Conservation (phyloP, 1,140 invertebrate species). For the Odontomachus brunneus region DNA sequence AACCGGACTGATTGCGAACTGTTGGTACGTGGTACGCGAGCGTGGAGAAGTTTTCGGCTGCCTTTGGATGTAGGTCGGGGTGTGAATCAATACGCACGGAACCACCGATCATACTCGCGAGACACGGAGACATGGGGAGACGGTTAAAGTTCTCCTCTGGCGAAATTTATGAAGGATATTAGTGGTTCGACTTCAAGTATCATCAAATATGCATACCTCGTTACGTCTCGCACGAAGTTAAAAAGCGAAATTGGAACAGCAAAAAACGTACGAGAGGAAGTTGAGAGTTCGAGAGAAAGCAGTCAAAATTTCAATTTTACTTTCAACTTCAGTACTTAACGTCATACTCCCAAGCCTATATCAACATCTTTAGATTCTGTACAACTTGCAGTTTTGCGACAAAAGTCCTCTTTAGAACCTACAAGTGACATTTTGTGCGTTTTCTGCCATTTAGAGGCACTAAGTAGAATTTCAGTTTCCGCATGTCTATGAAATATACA, state of each 20-base stretch:
- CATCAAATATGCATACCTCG: not conserved
- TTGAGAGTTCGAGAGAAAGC: no score
- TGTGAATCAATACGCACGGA: slow-evolving; percentile 51
- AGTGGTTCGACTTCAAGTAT: slow-evolving; percentile 15
- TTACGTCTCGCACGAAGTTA: not conserved
- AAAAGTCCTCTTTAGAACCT: no score
- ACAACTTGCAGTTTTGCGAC: no score
- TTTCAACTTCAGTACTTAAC: no score
- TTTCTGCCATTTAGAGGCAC: no score
- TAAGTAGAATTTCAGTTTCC: no score
- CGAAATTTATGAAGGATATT: slow-evolving; percentile 46
- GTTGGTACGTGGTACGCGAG: slow-evolving; percentile 9
- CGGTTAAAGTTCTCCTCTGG: slow-evolving; percentile 15
- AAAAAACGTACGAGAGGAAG: slow-evolving; percentile 12
- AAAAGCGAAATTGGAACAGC: not conserved
- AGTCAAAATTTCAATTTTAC: no score
- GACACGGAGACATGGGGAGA: slow-evolving; percentile 18
- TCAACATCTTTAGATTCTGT: no score
- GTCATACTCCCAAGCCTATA: no score
- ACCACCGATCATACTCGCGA: slow-evolving; percentile 37
- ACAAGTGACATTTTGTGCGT: no score
- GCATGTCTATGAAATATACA: no score
- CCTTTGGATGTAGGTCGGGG: slow-evolving; percentile 25
- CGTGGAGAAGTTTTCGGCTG: slow-evolving; percentile 48
- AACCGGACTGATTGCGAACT: slow-evolving; percentile 33